Percentiles rank a stretch among this genome's conserved stretches.
phyloP scores from a whole-genome alignment of 2,888 invertebrate genomes.

The Leptogaster cylindrica region DNA sequence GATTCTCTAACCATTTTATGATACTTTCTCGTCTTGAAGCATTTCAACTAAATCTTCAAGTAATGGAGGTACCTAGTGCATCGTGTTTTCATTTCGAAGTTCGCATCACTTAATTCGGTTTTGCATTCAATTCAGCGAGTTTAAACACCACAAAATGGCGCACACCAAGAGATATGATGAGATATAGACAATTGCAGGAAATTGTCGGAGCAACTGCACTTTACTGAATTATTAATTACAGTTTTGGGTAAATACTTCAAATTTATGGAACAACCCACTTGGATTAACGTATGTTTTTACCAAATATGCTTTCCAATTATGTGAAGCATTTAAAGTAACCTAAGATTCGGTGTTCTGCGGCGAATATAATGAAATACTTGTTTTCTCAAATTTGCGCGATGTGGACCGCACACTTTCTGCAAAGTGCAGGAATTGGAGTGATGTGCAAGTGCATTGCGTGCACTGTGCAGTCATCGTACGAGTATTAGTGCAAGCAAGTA shows the following conservation, averaged over 20 bases:
- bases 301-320: too few relatives aligned
- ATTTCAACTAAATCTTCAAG: conserved; percentile 19
- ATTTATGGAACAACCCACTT: conserved; percentile 24
- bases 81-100: background rate
- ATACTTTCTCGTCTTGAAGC: conserved; percentile 4
- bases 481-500: too few relatives aligned
- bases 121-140: too few relatives aligned
- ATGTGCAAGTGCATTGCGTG: too few relatives aligned
- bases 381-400: too few relatives aligned
- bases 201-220: background rate
- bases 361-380: too few relatives aligned
- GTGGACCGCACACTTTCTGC: too few relatives aligned
- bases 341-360: too few relatives aligned
- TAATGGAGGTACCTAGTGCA: background rate
- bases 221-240: conserved; percentile 23
- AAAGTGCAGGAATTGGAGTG: too few relatives aligned
- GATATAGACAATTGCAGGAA: background rate
- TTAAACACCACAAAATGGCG: too few relatives aligned
- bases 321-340: too few relatives aligned
- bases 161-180: background rate
- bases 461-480: too few relatives aligned
- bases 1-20: background rate
- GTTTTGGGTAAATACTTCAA: conserved; percentile 19
- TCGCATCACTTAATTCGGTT: background rate
- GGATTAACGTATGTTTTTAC: conserved; percentile 11